These are phyloP conservation scores for Drosophila pandora DNA, from an alignment of 1,140 invertebrate genomes.

Conservation along the genomic window DNA sequence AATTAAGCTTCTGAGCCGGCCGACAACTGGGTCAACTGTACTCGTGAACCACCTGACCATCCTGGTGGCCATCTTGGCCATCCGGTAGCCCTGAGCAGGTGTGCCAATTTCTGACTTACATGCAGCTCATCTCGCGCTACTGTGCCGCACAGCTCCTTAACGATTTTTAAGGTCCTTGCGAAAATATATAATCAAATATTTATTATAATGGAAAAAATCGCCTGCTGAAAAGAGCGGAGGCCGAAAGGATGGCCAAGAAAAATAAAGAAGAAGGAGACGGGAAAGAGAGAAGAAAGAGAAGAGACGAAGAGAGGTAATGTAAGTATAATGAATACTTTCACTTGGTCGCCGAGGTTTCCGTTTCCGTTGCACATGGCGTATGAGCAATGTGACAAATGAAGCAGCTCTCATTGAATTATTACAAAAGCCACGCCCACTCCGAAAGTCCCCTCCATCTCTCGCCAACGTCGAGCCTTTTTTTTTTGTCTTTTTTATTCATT, in stretches of 20 bases:
- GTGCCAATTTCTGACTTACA: constrained; percentile 51
- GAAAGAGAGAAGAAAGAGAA: neutral
- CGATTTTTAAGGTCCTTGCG: constrained; percentile 60
- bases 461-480: neutral
- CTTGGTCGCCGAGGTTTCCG: constrained; percentile 60
- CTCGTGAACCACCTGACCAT: constrained; percentile 18
- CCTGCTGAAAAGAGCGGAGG: constrained; percentile 12
- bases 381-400: constrained; percentile 70
- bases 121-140: constrained; percentile 33
- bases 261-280: neutral
- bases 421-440: constrained; percentile 39
- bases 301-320: constrained; percentile 40
- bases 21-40: constrained; percentile 74
- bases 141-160: constrained; percentile 9
- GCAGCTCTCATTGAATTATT: constrained; percentile 74
- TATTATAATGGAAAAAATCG: constrained; percentile 58
- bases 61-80: constrained; percentile 6
- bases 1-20: constrained; percentile 2
- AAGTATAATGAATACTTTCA: constrained; percentile 75
- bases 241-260: constrained; percentile 27
- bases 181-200: constrained; percentile 79
- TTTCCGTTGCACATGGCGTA: constrained; percentile 60
- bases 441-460: neutral
- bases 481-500: neutral
- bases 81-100: constrained; percentile 50